Evolutionary conservation across 2,113 vertebrate species (phyloP).

Genomic region (Boleophthalmus pectinirostris): DNA sequence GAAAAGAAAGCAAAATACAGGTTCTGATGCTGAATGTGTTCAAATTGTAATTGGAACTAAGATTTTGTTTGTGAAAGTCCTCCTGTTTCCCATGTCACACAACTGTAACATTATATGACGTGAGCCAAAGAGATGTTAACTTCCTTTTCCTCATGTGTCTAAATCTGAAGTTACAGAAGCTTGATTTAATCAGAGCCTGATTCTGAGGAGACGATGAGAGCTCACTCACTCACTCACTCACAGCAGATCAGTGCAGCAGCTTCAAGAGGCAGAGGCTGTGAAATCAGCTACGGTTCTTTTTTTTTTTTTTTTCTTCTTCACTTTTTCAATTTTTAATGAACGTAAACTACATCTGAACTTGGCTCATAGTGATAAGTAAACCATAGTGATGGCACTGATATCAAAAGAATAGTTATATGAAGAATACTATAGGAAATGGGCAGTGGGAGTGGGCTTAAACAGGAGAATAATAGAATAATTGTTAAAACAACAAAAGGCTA

Average conservation of each 20-base stretch:
- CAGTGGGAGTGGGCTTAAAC: not conserved
- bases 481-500: not conserved
- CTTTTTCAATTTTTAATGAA: not conserved
- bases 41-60: not conserved
- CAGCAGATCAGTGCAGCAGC: not conserved
- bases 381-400: not conserved
- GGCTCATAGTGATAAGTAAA: not conserved
- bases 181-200: not conserved
- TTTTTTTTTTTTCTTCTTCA: not conserved
- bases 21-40: not conserved
- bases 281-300: not conserved
- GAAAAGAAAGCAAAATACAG: not conserved
- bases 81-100: not conserved
- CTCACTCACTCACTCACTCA: conserved; percentile 10
- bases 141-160: not conserved
- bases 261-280: not conserved
- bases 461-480: not conserved
- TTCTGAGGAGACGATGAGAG: conserved; percentile 1
- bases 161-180: not conserved
- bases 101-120: not conserved
- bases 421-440: too few species aligned
- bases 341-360: not conserved
- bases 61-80: not conserved
- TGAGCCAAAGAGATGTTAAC: not conserved
- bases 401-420: not conserved